phyloP scores from a whole-genome alignment of 2,888 invertebrate species.

The Ganaspis brasiliensis region DNA sequence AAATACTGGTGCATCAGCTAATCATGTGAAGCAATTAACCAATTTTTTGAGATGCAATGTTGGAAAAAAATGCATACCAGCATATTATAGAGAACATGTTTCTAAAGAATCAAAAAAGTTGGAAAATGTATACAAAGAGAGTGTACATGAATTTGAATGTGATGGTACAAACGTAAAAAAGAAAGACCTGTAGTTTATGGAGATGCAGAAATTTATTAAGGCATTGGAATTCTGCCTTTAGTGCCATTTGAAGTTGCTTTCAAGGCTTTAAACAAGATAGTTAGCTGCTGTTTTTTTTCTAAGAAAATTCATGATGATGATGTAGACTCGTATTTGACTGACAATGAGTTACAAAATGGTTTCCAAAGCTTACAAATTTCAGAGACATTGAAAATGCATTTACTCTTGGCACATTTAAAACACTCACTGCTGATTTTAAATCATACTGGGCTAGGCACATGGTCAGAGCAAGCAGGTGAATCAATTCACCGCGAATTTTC shows the following conservation, averaged over 20 bases:
- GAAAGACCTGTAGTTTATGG: conserved; percentile 42
- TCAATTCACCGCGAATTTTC: neutral
- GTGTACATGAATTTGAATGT: conserved; percentile 44
- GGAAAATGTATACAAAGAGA: conserved; percentile 38
- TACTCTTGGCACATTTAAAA: neutral
- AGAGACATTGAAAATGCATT: conserved; percentile 7
- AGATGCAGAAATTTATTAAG: conserved; percentile 1
- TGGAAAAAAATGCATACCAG: conserved; percentile 39
- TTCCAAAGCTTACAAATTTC: conserved; percentile 7
- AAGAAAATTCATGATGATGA: conserved; percentile 10
- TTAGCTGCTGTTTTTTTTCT: conserved; percentile 4
- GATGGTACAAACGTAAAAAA: conserved; percentile 39
- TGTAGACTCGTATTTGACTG: neutral
- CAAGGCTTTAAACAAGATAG: neutral
- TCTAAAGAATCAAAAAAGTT: conserved; percentile 36
- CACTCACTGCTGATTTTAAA: neutral
- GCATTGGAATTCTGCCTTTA: conserved; percentile 4
- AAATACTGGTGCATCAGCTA: conserved; percentile 25
- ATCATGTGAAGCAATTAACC: conserved; percentile 35
- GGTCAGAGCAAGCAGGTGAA: conserved; percentile 13
- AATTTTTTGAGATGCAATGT: conserved; percentile 46
- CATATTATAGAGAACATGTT: conserved; percentile 43
- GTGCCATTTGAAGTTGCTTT: neutral
- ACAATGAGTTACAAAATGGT: conserved; percentile 4
- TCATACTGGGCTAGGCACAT: conserved; percentile 2